Base-by-base conservation (phyloP, 2,113 vertebrate genomes). In the Atrichornis clamosus region DNA sequence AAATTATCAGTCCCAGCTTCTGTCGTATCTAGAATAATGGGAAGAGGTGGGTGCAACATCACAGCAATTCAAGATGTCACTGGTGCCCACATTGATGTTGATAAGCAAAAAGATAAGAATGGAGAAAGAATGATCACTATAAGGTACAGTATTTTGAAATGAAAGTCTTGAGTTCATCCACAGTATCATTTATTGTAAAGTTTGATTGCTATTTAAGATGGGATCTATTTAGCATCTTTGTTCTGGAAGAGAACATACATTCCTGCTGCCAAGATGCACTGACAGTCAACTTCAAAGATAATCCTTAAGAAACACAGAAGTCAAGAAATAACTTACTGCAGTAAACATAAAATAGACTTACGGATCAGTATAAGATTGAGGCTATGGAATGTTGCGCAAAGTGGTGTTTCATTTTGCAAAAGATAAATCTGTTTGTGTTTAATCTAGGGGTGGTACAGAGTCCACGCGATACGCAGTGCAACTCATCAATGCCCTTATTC, bases 81-180 rank as follows among this genome's bases (percentile, higher is more conserved):
- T 41, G 99, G 99, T 84, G 99, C 99, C 80, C 99, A 99, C 95
- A 99, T 99, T 95, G 99, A 99, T 10, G 99, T 99, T 84, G 99
- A 99, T 98, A 99, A 99, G 95, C 99, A 99, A 97, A 99, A 99
- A 97, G 99, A 99, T 98, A 99, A 99, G 96, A 99, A 99, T 55
- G 99, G 99, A 81, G 99, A 99, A 96, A 98, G 99, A 96, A 99
- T 99, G 99, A 99, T 99, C 97, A 99, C 99, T 81, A 99, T 99
- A 97, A 99, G 99, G 99, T 99, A 98, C 63, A 20, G 92, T 96
- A 87, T 77, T 50, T 87, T 26, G 72, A 82, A 96, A 73, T 55
- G 0, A 33, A 94, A 88, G 27, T 67, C 19, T 47, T 55, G 22
- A 68, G 23, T 90, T 83, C 46, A 19, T 81, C 46, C 60, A 59